These are phyloP conservation scores for Octodonta nipae DNA, from an alignment of 2,888 invertebrate species.

Conservation along the genomic window DNA sequence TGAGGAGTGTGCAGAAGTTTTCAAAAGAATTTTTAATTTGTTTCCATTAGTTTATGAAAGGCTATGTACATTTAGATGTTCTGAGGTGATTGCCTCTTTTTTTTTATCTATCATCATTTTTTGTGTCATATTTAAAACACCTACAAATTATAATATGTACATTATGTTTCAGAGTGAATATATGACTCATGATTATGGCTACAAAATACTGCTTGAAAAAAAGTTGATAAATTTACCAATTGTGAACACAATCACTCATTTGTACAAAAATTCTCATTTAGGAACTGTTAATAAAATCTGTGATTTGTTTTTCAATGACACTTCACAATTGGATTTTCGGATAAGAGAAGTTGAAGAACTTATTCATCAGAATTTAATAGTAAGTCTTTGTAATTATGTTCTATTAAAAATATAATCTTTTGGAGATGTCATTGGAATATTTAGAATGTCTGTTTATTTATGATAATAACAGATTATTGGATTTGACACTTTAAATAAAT, in stretches of 20 bases:
- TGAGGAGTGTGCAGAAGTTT: constrained; percentile 37
- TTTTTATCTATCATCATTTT: too few relatives aligned
- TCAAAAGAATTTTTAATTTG: constrained; percentile 46
- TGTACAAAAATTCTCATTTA: constrained; percentile 25
- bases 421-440: too few relatives aligned
- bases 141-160: too few relatives aligned
- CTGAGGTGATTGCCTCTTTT: constrained; percentile 51
- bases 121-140: too few relatives aligned
- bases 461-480: too few relatives aligned
- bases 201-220: constrained; percentile 24
- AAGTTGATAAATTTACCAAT: constrained; percentile 27
- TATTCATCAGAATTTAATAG: constrained; percentile 25
- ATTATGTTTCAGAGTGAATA: constrained; percentile 27
- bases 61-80: constrained; percentile 66
- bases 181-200: constrained; percentile 24
- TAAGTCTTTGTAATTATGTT: too few relatives aligned
- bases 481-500: too few relatives aligned
- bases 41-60: constrained; percentile 62
- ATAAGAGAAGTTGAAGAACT: constrained; percentile 26
- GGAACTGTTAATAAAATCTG: constrained; percentile 24
- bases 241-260: constrained; percentile 23
- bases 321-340: constrained; percentile 20
- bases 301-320: constrained; percentile 23
- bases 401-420: too few relatives aligned
- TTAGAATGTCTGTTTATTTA: too few relatives aligned